A percentile compares a stretch with the other conserved stretches of the same genome.
Conservation (phyloP, 2,888 invertebrate genomes). For the Ornithoptera alexandrae region DNA sequence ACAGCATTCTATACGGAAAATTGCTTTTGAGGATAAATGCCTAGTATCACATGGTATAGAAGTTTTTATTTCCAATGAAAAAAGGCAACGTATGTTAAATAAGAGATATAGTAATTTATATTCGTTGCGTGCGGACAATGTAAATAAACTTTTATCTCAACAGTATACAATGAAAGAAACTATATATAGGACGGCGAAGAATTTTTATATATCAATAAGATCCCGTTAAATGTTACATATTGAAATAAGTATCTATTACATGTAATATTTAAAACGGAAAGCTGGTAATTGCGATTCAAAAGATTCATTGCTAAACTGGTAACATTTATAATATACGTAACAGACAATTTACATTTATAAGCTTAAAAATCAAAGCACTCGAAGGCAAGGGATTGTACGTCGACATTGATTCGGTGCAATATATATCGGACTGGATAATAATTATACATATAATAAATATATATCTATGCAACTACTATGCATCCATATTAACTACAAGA, state of each 20-base stretch:
- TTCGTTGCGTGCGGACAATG: neutral
- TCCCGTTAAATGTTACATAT: neutral
- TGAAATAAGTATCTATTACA: neutral
- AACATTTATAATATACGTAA: slow-evolving; percentile 12
- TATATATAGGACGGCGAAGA: slow-evolving; percentile 2
- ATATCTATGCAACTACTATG: slow-evolving; percentile 7
- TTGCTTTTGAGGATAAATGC: neutral
- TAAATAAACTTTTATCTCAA: neutral
- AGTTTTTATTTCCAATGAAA: neutral
- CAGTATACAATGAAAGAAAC: neutral
- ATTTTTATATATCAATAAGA: neutral
- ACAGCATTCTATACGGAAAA: neutral
- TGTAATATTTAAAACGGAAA: neutral
- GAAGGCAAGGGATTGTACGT: slow-evolving; percentile 16
- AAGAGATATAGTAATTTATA: neutral
- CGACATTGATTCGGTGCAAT: neutral
- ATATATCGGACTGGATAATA: slow-evolving; percentile 5
- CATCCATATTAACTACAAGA: slow-evolving; percentile 7
- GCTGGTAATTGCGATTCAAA: slow-evolving; percentile 11
- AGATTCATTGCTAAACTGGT: neutral
- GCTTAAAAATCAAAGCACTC: slow-evolving; percentile 20
- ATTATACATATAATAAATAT: neutral
- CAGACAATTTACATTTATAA: slow-evolving; percentile 10
- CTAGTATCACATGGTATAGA: neutral
- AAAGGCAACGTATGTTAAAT: neutral